These are phyloP conservation scores for Volucella bombylans DNA, from an alignment of 2,888 invertebrate genomes.

Conservation along the genomic window DNA sequence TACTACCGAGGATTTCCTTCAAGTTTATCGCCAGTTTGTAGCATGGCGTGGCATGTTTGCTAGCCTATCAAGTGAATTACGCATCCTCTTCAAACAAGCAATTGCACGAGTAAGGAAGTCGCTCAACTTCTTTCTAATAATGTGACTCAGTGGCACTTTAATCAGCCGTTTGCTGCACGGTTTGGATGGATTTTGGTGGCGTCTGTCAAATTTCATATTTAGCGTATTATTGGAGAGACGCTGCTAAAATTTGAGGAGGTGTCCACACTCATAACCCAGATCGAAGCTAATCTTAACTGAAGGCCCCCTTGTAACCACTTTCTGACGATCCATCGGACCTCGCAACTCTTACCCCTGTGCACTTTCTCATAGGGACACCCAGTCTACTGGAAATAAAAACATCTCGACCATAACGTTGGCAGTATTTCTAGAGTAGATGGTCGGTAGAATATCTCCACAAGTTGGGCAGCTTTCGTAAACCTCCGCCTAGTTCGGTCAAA, in stretches of 20 bases:
- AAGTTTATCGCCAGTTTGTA: constrained; percentile 68
- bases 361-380: no score
- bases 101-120: background rate
- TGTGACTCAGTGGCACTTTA: constrained; percentile 76
- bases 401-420: no score
- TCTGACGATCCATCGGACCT: no score
- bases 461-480: no score
- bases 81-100: background rate
- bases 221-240: constrained; percentile 4
- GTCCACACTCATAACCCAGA: no score
- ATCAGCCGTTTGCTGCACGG: constrained; percentile 26
- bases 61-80: constrained; percentile 75
- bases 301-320: no score
- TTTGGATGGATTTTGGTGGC: constrained; percentile 23
- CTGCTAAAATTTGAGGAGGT: background rate
- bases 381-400: no score
- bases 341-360: no score
- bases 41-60: constrained; percentile 70
- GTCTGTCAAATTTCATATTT: constrained; percentile 5
- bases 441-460: no score
- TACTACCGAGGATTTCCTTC: constrained; percentile 74
- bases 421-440: no score
- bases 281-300: no score
- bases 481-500: no score
- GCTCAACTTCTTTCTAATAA: background rate